These are phyloP conservation scores for Euura lappo DNA, from an alignment of 1,140 invertebrate genomes.

Conservation along the genomic window DNA sequence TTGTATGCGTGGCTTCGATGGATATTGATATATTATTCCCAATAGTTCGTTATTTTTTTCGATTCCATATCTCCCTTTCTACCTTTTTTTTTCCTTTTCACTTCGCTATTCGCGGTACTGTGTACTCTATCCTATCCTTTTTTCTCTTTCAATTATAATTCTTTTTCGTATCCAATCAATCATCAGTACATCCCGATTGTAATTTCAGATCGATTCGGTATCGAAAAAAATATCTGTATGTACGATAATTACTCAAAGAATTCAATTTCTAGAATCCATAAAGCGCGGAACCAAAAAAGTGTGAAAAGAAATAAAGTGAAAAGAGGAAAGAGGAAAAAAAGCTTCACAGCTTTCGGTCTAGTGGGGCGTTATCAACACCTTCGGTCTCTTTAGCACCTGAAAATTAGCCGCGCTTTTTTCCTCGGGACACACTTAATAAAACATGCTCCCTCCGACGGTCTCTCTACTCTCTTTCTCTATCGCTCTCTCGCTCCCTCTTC, in stretches of 20 bases:
- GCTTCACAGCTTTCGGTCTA: conserved; percentile 14
- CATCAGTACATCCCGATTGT: conserved; percentile 63
- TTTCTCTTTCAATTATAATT: conserved; percentile 63
- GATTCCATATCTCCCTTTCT: conserved; percentile 19
- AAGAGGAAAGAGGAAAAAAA: conserved; percentile 10
- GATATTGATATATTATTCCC: conserved; percentile 63
- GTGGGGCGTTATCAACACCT: conserved; percentile 46
- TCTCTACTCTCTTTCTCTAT: conserved; percentile 14
- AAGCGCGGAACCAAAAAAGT: too few relatives aligned
- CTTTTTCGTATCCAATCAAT: conserved; percentile 65
- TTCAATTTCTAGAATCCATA: too few relatives aligned
- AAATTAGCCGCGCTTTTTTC: conserved; percentile 52
- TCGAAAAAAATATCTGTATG: too few relatives aligned
- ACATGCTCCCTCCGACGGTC: conserved; percentile 8
- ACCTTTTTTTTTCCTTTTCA: not conserved
- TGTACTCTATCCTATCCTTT: conserved; percentile 37
- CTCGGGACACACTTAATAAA: conserved; percentile 38
- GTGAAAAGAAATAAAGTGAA: too few relatives aligned
- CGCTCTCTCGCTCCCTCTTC: conserved; percentile 10
- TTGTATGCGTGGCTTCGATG: conserved; percentile 62
- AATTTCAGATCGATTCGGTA: conserved; percentile 33
- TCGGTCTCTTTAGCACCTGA: conserved; percentile 48
- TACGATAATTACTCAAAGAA: too few relatives aligned
- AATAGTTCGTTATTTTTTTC: conserved; percentile 56
- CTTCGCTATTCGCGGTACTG: too few relatives aligned